phyloP scores from a whole-genome alignment of 2,797 vertebrate species.

The Galagoides demidoff region DNA sequence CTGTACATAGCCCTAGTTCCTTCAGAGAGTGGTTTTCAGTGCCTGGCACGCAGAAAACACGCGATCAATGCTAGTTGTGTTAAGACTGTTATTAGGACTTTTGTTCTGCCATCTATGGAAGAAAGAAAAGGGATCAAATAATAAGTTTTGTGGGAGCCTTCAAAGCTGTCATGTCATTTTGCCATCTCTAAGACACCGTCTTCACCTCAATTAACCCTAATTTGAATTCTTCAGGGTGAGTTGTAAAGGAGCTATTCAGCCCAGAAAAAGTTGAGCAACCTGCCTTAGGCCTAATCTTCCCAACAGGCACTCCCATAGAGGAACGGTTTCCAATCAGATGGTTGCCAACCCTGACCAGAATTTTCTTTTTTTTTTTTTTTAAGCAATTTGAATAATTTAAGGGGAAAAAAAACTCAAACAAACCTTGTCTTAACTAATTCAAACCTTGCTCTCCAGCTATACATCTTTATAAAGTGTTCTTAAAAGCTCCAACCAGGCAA shows the following conservation, averaged over 20 bases:
- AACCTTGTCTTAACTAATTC: constrained; percentile 64
- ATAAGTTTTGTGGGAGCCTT: not conserved
- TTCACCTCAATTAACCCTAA: not conserved
- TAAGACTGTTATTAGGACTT: not conserved
- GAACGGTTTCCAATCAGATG: constrained; percentile 40
- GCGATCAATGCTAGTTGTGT: not conserved
- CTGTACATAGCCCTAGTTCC: not conserved
- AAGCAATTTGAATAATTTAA: constrained; percentile 56
- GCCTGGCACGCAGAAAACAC: not conserved
- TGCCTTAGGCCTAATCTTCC: not conserved
- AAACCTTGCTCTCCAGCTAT: constrained; percentile 2
- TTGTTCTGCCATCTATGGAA: not conserved
- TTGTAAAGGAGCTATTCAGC: not conserved
- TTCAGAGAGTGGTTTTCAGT: not conserved
- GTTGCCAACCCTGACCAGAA: constrained; percentile 18
- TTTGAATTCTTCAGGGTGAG: constrained; percentile 24
- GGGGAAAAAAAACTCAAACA: constrained; percentile 37
- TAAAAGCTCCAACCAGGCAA: constrained; percentile 32
- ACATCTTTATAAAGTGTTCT: constrained; percentile 35
- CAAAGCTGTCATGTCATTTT: not conserved
- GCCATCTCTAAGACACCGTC: not conserved
- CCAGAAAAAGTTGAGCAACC: not conserved
- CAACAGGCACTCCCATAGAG: not conserved
- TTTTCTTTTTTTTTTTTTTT: not conserved
- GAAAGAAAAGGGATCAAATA: not conserved